Conservation (phyloP, 2,888 invertebrate species). For the Silvanus unidentatus region DNA sequence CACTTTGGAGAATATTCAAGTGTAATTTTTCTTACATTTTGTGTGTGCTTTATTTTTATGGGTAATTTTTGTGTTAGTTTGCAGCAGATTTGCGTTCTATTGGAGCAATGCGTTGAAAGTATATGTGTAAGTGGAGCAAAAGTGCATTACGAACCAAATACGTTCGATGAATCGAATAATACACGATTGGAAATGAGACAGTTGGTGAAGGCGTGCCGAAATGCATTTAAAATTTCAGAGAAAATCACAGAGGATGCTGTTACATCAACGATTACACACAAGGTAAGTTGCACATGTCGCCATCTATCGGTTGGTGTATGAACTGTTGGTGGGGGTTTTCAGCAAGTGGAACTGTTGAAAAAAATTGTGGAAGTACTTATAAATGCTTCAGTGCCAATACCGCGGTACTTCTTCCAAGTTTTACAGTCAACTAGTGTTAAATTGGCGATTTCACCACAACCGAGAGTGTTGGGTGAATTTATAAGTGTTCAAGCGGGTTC, state of each 20-base stretch:
- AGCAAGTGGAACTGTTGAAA: slow-evolving; percentile 54
- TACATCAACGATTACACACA: slow-evolving; percentile 46
- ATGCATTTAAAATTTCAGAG: slow-evolving; percentile 41
- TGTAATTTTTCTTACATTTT: slow-evolving; percentile 44
- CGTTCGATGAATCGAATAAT: slow-evolving; percentile 42
- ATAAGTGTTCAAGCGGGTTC: slow-evolving; percentile 78
- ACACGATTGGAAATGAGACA: slow-evolving; percentile 46
- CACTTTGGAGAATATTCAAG: slow-evolving; percentile 67
- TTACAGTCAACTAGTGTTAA: slow-evolving; percentile 78
- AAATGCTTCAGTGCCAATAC: slow-evolving; percentile 61
- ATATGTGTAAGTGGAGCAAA: slow-evolving; percentile 51
- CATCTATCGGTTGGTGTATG: too few relatives aligned
- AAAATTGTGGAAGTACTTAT: slow-evolving; percentile 58
- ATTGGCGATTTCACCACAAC: slow-evolving; percentile 75
- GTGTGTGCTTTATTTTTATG: slow-evolving; percentile 2
- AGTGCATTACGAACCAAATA: slow-evolving; percentile 36
- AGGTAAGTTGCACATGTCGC: slow-evolving; percentile 36
- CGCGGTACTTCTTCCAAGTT: slow-evolving; percentile 78
- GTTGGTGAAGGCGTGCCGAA: slow-evolving; percentile 45
- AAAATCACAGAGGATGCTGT: slow-evolving; percentile 37
- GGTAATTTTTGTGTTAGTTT: slow-evolving; percentile 53
- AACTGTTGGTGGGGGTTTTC: too few relatives aligned
- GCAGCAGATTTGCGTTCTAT: slow-evolving; percentile 71
- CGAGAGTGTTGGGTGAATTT: slow-evolving; percentile 72
- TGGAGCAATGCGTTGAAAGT: slow-evolving; percentile 70